phyloP scores from a whole-genome alignment of 1,140 invertebrate species.

The Mylabris phalerata region DNA sequence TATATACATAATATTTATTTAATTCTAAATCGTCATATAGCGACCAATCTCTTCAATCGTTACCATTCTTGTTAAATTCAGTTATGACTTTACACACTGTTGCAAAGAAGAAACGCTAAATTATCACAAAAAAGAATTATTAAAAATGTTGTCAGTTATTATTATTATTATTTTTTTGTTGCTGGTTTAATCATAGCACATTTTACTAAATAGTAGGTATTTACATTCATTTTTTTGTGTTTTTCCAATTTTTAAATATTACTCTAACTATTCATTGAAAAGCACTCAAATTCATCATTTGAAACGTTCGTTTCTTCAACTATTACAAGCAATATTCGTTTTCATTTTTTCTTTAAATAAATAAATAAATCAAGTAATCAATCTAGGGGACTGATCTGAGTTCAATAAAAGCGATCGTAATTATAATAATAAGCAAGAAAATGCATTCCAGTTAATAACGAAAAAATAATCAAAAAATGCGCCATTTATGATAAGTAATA shows the following conservation, averaged over 20 bases:
- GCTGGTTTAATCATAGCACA: slow-evolving; percentile 17
- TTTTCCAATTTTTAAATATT: slow-evolving; percentile 1
- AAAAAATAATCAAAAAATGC: slow-evolving; percentile 35
- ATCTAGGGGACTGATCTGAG: slow-evolving; percentile 7
- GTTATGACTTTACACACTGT: slow-evolving; percentile 23
- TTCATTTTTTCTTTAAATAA: no score
- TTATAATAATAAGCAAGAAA: slow-evolving; percentile 1
- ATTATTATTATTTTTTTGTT: no score
- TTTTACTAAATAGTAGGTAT: slow-evolving; percentile 26
- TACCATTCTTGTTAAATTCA: slow-evolving; percentile 22
- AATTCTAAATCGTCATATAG: no score
- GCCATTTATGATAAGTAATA: slow-evolving; percentile 20
- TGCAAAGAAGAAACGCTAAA: slow-evolving; percentile 22
- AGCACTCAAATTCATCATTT: slow-evolving; percentile 18
- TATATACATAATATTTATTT: no score
- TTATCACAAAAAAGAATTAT: slow-evolving; percentile 28
- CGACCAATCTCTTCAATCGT: no score
- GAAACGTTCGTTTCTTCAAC: neutral
- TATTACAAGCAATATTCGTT: no score
- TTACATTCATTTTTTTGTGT: slow-evolving; percentile 29
- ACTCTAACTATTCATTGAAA: slow-evolving; percentile 21
- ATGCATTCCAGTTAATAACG: slow-evolving; percentile 31
- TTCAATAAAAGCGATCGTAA: no score
- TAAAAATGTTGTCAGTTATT: no score
- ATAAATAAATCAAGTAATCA: no score